Conservation (phyloP, 2,888 invertebrate genomes). For the Oeneis ivallda region DNA sequence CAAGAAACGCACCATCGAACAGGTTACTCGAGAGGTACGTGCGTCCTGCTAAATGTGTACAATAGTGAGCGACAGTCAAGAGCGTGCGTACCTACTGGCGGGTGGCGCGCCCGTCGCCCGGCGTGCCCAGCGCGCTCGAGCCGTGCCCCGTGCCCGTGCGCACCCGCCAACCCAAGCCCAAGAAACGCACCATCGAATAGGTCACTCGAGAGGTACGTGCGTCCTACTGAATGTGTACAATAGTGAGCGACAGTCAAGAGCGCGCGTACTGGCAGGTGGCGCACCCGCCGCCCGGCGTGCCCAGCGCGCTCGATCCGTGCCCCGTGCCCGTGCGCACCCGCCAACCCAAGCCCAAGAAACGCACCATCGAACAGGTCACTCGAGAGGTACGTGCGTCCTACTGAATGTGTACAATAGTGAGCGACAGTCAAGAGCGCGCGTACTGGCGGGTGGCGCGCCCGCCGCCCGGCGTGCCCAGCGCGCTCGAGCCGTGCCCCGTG, state of each 20-base stretch:
- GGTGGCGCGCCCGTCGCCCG: slow-evolving; percentile 96
- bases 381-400: slow-evolving; percentile 84
- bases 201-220: slow-evolving; percentile 89
- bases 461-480: slow-evolving; percentile 92
- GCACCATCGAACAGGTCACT: slow-evolving; percentile 88
- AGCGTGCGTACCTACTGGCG: slow-evolving; percentile 98
- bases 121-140: slow-evolving; percentile 91
- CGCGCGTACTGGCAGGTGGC: slow-evolving; percentile 98
- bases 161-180: slow-evolving; percentile 85
- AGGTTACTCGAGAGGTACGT: slow-evolving; percentile 89
- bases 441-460: slow-evolving; percentile 98
- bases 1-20: slow-evolving; percentile 88
- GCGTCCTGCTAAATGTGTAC: no score
- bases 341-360: slow-evolving; percentile 85
- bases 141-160: slow-evolving; percentile 91
- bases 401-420: slow-evolving; percentile 88
- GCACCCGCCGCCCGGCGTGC: slow-evolving; percentile 94
- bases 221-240: no score
- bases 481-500: slow-evolving; percentile 92
- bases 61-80: slow-evolving; percentile 97
- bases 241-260: slow-evolving; percentile 97
- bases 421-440: slow-evolving; percentile 97
- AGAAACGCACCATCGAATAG: slow-evolving; percentile 89
- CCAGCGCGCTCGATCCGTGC: slow-evolving; percentile 91
- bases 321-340: slow-evolving; percentile 90